Percentiles rank a stretch among this genome's conserved stretches.
Evolutionary conservation across 2,888 invertebrate species (phyloP).

Genomic region (Escarpia spicata): DNA sequence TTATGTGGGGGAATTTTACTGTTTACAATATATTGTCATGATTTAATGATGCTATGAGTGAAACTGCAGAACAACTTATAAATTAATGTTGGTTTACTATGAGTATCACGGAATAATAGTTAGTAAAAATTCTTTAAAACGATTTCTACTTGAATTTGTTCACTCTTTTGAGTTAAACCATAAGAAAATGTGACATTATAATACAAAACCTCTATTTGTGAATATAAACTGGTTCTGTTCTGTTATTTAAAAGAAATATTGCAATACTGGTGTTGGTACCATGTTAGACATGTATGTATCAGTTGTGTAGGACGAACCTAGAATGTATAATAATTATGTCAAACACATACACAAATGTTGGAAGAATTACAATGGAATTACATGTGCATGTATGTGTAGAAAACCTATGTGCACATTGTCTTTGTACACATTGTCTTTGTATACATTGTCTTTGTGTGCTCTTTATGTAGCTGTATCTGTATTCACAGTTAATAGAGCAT

Average conservation of each 20-base stretch:
- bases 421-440: neutral
- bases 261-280: neutral
- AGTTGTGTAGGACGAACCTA: neutral
- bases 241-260: neutral
- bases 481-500: no score
- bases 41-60: neutral
- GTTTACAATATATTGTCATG: neutral
- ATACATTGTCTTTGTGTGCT: no score
- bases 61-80: neutral
- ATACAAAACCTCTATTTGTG: neutral
- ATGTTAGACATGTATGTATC: neutral
- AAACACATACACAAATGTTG: neutral
- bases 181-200: neutral
- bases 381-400: neutral
- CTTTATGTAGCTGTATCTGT: no score
- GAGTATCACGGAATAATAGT: neutral
- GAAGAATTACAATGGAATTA: neutral
- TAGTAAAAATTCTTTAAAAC: neutral
- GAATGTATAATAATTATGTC: neutral
- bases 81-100: neutral
- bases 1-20: neutral
- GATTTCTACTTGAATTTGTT: neutral
- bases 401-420: neutral
- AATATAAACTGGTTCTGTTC: no score
- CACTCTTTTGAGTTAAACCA: neutral